A percentile compares a stretch with the other conserved stretches of the same genome.
These are phyloP conservation scores for Montifringilla adamsi DNA, from an alignment of 2,113 vertebrate genomes.

Conservation along the genomic window DNA sequence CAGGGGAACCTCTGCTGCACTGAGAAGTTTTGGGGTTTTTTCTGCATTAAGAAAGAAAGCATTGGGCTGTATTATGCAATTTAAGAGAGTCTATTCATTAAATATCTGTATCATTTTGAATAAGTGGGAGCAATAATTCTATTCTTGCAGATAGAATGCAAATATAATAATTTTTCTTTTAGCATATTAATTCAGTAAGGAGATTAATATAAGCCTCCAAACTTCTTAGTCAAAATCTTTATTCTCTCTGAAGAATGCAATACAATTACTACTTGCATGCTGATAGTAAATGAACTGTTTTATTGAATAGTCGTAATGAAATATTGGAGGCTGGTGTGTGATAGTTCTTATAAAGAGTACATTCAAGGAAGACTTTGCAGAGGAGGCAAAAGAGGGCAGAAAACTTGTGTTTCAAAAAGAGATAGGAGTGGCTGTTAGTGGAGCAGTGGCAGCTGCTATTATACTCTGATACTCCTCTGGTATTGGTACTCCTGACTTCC, in stretches of 20 bases:
- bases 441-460: neutral
- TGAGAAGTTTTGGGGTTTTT: neutral
- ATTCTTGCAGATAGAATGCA: neutral
- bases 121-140: constrained; percentile 8
- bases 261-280: constrained; percentile 7
- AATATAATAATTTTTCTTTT: constrained; percentile 18
- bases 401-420: neutral
- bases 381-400: neutral
- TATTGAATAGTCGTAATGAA: constrained; percentile 22
- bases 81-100: neutral
- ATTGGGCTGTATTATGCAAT: neutral
- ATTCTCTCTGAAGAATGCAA: neutral
- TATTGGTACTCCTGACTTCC: neutral
- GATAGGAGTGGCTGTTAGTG: neutral
- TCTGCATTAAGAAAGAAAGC: neutral
- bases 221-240: constrained; percentile 42
- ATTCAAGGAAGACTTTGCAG: neutral
- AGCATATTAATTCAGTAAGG: constrained; percentile 42
- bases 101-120: neutral
- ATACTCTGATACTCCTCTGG: neutral
- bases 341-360: neutral
- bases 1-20: neutral
- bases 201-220: constrained; percentile 42
- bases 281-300: constrained; percentile 11
- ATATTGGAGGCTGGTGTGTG: neutral